A percentile compares a stretch with the other conserved stretches of the same genome.
phyloP scores from a whole-genome alignment of 1,140 invertebrate genomes.

The Drosophila novamexicana region DNA sequence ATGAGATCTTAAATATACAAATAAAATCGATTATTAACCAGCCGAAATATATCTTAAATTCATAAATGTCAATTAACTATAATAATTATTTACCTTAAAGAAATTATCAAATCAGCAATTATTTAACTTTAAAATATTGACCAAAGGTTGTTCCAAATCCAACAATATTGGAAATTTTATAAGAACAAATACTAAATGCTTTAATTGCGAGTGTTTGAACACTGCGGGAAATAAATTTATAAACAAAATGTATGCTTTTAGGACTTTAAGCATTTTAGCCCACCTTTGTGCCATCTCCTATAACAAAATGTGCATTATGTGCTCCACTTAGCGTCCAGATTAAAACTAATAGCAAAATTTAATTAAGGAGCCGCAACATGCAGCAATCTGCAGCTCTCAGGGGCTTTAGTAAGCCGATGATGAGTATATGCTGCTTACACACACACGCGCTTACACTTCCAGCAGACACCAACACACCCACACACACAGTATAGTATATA shows the following conservation, averaged over 20 bases:
- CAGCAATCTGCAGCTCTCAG: slow-evolving; percentile 42
- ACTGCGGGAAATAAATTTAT: no score
- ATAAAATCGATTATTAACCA: no score
- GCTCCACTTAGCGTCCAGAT: slow-evolving; percentile 56
- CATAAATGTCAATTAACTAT: no score
- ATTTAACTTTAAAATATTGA: no score
- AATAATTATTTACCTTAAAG: no score
- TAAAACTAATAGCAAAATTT: slow-evolving; percentile 74
- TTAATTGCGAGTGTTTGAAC: no score
- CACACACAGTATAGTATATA: slow-evolving; percentile 14
- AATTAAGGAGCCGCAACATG: slow-evolving; percentile 63
- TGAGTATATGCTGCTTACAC: slow-evolving; percentile 46
- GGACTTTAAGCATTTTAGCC: neutral
- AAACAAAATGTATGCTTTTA: neutral
- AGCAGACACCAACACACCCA: neutral
- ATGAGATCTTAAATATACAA: no score
- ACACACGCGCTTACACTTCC: neutral
- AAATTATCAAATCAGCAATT: no score
- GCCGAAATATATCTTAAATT: no score
- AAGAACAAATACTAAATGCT: no score
- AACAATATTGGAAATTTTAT: no score
- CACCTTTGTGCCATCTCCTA: neutral
- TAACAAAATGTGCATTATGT: slow-evolving; percentile 15
- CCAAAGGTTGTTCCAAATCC: no score
- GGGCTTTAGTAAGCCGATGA: slow-evolving; percentile 64